Evolutionary conservation across 2,888 invertebrate species (phyloP), one percentile per base, ranked within the genome.

Genomic region (Orthonevra nobilis): DNA sequence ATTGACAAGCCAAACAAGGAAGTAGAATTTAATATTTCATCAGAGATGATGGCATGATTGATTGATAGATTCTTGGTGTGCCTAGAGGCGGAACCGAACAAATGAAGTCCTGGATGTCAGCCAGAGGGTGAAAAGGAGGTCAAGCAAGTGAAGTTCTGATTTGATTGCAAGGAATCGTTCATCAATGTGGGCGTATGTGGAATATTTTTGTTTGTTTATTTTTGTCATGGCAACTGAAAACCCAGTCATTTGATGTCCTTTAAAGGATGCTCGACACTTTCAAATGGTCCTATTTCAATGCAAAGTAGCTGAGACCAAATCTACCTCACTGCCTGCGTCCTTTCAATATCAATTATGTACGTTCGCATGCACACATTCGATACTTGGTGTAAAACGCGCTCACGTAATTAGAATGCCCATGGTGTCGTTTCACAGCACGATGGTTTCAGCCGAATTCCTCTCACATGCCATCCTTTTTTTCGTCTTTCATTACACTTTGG

Each of bases 21-120:
- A 46, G 15, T 46, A 6, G 28, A n/a, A 28, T 46, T 46, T 30
- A 46, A 28, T 46, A 46, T 46, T 46, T 28, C 17, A 30, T 46
- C 6, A 12, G 30, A 26, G 15, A 15, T 46, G 46, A 30, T 30
- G 28, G 46, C 17, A 15, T 46, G 46, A 30, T 30, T 46, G 46
- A 46, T 46, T 46, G 15, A 28, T 46, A n/a, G n/a, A n/a, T n/a
- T n/a, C n/a, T 28, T 46, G 12, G 3, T 2, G 46, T 46, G 28
- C 46, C n/a, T 46, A 28, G 4, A 46, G 26, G 26, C 44, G 44
- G 3, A 7, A 9, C 9, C 14, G n/a, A n/a, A n/a, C n/a, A 17
- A 1, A 26, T 26, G 12, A 26, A 44, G 14, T 26, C n/a, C 6
- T 32, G 4, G 28, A 9, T 44, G 14, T 44, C 26, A 6, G 5